Base-by-base conservation (phyloP, 1,140 invertebrate species). In the Tetragnatha versicolor region DNA sequence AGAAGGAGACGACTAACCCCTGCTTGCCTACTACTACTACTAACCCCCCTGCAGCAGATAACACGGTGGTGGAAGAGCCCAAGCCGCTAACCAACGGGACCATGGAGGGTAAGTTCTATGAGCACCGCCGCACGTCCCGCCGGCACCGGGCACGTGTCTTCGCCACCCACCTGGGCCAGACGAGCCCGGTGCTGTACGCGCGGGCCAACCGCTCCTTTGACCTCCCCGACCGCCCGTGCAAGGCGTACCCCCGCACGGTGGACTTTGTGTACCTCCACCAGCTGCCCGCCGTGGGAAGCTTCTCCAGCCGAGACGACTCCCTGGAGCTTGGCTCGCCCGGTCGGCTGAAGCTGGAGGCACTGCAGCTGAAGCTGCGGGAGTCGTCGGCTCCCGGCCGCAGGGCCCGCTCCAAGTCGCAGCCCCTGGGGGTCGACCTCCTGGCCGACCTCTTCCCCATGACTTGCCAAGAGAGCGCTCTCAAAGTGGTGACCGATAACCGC, bases 301-400 rank as follows among this genome's bases (percentile, higher is more conserved):
- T 84, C 75, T 88, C 87, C 7, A 84, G 83, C 70, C 83, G 85
- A 25, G 87, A 88, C 83, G 87, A 88, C 81, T 86, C 87, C 2
- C 81, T 87, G 10, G 70, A 80, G 31, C 33, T 69, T 3, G 69
- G 69, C 35, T 79, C 76, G 31, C 76, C 76, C 6, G 39, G 60
- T 17, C 39, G 55, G 39, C 29, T 77, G n/a, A 77, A 66, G 27
- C 27, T 77, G 10, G 76, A 79, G 22, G 27, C 60, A 20, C 25
- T 79, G 7, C 7, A 39, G 1, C 35, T 60, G 17, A 79, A 79
- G 37, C 2, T 47, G 22, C 9, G 39, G n/a, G 61, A 69, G 60
- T 25, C 63, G 3, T n/a, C n/a, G n/a, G n/a, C n/a, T n/a, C n/a
- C n/a, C 27, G 17, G n/a, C 27, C 55, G 27, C 55, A 29, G 49